Percentiles rank a stretch among this genome's conserved stretches.
Conservation (phyloP, 2,888 invertebrate species). For the Leistus spinibarbis region DNA sequence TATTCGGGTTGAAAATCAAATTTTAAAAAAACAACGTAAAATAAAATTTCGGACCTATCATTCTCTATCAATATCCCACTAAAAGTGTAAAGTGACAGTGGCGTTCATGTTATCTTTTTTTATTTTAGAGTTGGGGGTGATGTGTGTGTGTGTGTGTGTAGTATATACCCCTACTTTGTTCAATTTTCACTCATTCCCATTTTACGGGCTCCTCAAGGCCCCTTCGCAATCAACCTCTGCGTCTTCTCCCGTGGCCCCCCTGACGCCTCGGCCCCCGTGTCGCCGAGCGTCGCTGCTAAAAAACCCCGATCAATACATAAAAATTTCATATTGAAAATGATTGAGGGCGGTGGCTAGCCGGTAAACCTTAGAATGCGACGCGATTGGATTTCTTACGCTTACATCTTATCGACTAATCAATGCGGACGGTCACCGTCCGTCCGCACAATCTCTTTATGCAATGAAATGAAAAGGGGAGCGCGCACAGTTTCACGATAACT, state of each 20-base stretch:
- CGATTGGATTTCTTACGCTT: slow-evolving; percentile 29
- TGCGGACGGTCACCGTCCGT: background rate
- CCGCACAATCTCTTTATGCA: background rate
- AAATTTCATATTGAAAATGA: slow-evolving; percentile 62
- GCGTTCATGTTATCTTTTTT: slow-evolving; percentile 1
- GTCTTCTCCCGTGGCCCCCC: slow-evolving; percentile 46
- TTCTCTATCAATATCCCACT: background rate
- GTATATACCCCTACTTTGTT: background rate
- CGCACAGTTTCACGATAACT: background rate
- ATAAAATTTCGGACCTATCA: background rate
- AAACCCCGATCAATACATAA: slow-evolving; percentile 61
- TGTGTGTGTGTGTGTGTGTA: background rate
- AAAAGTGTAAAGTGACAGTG: slow-evolving; percentile 3
- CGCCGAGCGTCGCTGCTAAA: slow-evolving; percentile 49
- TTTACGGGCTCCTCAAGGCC: slow-evolving; percentile 28
- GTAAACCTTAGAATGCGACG: slow-evolving; percentile 27
- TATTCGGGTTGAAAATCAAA: background rate
- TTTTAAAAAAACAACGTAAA: background rate
- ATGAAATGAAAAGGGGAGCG: background rate
- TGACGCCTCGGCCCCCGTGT: slow-evolving; percentile 41
- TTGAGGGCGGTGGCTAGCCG: slow-evolving; percentile 54
- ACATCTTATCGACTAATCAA: slow-evolving; percentile 13
- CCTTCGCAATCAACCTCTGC: slow-evolving; percentile 51
- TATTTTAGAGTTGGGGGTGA: background rate
- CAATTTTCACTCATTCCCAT: background rate